Evolutionary conservation across 2,113 vertebrate genomes (phyloP), one percentile per base, ranked within the genome.

Genomic region (Naja naja): DNA sequence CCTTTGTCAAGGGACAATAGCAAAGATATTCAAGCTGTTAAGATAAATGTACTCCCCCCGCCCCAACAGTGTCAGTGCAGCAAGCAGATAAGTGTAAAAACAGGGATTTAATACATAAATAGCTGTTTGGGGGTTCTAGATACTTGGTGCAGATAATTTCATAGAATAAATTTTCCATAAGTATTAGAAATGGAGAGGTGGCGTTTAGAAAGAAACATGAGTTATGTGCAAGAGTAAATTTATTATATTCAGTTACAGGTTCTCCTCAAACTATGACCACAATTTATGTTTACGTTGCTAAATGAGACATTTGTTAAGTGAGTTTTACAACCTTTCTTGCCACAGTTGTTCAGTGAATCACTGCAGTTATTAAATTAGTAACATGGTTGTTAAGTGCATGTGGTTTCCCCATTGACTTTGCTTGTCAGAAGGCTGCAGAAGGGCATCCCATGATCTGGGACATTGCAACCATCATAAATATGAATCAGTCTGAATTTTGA

Each of bases 11-110:
- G 64, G 18, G 34, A 89, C 87, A 52, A 49, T 55, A 16, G 64
- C 91, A 89, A 89, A 92, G 60, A 55, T 47, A 89, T 89, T 43
- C 87, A 85, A 81, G 52, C 60, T 56, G 60, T 56, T 89, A 81
- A 81, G 91, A 92, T 89, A 85, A 89, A 89, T 89, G 64, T 56
- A 39, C 81, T 64, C 5, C 4, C 6, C 1, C 5, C 47, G n/a
- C n/a, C 22, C 9, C 7, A 47, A 30, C 10, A 55, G 11, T 56
- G 87, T 89, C 87, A 92, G 91, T 89, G 87, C 87, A 55, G 49
- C 87, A 22, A 47, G 52, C 55, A 89, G 91, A 89, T 92, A 92
- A 92, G 16, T 55, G 34, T 89, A 81, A 56, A 56, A 45, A 55
- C 87, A 85, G 39, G n/a, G 7, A 89, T 39, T n/a, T 92, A 47